Evolutionary conservation across 2,797 vertebrate species (phyloP).

Genomic region (Alcedo atthis): DNA sequence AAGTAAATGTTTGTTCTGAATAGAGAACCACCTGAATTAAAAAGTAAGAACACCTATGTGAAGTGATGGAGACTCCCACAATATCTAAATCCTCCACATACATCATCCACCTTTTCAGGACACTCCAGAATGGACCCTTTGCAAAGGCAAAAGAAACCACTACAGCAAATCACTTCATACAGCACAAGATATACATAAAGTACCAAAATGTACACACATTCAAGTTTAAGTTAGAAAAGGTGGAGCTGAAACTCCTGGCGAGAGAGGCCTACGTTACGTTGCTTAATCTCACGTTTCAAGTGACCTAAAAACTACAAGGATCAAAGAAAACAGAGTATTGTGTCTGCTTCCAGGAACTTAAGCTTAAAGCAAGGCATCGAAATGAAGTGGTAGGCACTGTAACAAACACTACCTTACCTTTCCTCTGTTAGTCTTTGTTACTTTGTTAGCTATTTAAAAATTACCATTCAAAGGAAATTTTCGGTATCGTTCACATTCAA

Average conservation of each 20-base stretch:
- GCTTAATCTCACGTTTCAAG: constrained; percentile 52
- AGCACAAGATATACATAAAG: constrained; percentile 63
- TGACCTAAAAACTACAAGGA: constrained; percentile 39
- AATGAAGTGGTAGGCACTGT: constrained; percentile 11
- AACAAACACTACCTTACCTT: constrained; percentile 19
- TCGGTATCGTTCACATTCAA: constrained; percentile 53
- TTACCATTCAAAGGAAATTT: constrained; percentile 35
- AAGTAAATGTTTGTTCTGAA: constrained; percentile 60
- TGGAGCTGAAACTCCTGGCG: constrained; percentile 11
- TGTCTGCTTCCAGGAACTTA: constrained; percentile 21
- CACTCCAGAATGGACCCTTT: constrained; percentile 37
- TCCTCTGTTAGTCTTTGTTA: constrained; percentile 56
- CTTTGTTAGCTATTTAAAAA: constrained; percentile 49
- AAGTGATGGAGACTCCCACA: constrained; percentile 31
- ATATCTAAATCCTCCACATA: constrained; percentile 8
- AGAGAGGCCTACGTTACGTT: constrained; percentile 33
- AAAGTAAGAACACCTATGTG: constrained; percentile 56
- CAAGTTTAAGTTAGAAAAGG: constrained; percentile 43
- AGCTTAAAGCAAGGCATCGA: constrained; percentile 52
- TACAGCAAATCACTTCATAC: constrained; percentile 51
- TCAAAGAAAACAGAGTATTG: constrained; percentile 38
- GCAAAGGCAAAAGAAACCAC: constrained; percentile 48
- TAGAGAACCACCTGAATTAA: constrained; percentile 67
- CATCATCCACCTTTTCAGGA: background rate
- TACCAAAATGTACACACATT: constrained; percentile 49